Base-by-base conservation (phyloP, 2,888 invertebrate species). In the Ceramica pisi region DNA sequence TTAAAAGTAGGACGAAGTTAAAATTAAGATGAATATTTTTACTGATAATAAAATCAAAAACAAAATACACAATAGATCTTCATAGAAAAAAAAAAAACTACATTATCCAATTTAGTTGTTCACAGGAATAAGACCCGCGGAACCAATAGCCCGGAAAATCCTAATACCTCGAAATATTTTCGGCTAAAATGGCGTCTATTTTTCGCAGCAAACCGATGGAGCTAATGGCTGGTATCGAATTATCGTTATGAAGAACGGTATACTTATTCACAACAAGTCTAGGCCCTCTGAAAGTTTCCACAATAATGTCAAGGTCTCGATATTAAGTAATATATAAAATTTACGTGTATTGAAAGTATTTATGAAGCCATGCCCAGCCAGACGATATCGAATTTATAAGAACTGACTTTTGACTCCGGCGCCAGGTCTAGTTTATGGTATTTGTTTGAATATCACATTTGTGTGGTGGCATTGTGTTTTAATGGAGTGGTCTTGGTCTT, bases 211-310 rank as follows among this genome's bases (percentile, higher is more conserved):
- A 56, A 57, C 51, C 46, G 68, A 46, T 44, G 14, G 19, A 46
- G 38, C 77, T 72, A 77, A 67, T 73, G 67, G 74, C 38, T 26
- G 50, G 62, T 72, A 72, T 78, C 57, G 26, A 55, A 63, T 77
- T 78, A 63, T 72, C 53, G 53, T 59, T 51, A 23, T 12, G 23
- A 26, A 35, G 31, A 51, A 38, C 21, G 48, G 50, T 59, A 72
- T 72, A 66, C 35, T 59, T 72, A 57, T 78, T 53, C 76, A 57
- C 31, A 53, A 48, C 57, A 57, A 59, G 62, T 55, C 51, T 71
- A 66, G 48, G 19, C 23, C 2, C 26, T 77, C 26, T 48, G 10
- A 26, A 46, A 23, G 23, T 57, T 61, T 56, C 31, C 10, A 56
- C 41, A 46, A 44, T 50, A 63, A 53, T 63, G 16, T 59, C 59